Evolutionary conservation across 2,888 invertebrate species (phyloP), one percentile per base, ranked within the genome.

Genomic region (Mythimna albipuncta): DNA sequence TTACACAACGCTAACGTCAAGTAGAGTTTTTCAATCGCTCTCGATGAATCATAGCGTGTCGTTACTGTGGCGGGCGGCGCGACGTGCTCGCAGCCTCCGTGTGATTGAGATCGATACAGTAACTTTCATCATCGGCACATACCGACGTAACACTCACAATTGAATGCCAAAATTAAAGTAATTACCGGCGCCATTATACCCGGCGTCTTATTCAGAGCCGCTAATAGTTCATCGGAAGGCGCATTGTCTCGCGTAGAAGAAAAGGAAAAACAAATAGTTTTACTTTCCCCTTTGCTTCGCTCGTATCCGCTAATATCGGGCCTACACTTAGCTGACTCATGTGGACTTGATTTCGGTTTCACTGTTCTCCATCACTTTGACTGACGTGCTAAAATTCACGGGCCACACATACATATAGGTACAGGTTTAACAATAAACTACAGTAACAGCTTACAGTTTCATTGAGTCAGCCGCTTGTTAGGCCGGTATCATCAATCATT

Each of bases 201-300:
- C 82, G 69, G 83, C 81, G 87, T 85, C 67, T 78, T 69, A 79
- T 77, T 78, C 68, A 75, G 61, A 82, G 67, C 58, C 77, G 78
- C 71, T 84, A 84, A 86, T 89, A 88, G 88, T 90, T 89, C 88
- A 89, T 86, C 85, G 82, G 87, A 84, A 86, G 87, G 87, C 85
- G 81, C 85, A 89, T 92, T 93, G 91, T 93, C 89, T 92, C 87
- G 90, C 73, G 77, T 82, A 81, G 79, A 89, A 87, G 89, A 91
- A 94, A 92, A 93, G 89, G 93, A 94, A 94, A 95, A 95, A 94
- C 94, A 96, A 95, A 95, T 92, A 95, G 89, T 91, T 92, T 93
- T 88, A 95, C 96, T 96, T 96, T 96, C 96, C 94, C 95, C 95
- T 95, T 93, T 93, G 93, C 91, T 94, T 94, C 88, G 88, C 94